Conservation (phyloP, 2,113 vertebrate species). For the Daubentonia madagascariensis region DNA sequence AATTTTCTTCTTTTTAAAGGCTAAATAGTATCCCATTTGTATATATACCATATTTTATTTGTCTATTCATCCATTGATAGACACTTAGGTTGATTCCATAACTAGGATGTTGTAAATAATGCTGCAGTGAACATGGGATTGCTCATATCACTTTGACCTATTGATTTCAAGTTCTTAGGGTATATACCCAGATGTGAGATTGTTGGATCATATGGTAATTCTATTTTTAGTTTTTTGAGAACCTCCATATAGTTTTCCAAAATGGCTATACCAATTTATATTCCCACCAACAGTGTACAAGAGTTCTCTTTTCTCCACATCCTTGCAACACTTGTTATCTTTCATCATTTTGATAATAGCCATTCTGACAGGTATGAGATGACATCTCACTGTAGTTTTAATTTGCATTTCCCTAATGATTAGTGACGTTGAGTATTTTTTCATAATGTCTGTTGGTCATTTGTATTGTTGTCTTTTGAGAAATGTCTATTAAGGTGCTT, state of each 20-base stretch:
- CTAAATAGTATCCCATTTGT: neutral
- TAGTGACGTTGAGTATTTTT: neutral
- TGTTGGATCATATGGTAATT: neutral
- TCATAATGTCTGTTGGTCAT: neutral
- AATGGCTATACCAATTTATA: neutral
- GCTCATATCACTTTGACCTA: neutral
- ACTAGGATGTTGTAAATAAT: neutral
- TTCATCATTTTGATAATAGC: neutral
- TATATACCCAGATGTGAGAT: neutral
- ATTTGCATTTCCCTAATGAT: neutral
- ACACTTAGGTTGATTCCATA: neutral
- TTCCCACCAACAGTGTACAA: neutral
- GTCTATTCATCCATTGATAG: neutral
- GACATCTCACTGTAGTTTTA: neutral
- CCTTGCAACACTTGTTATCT: neutral
- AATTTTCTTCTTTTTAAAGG: neutral
- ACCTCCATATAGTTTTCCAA: neutral
- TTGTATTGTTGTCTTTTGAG: neutral
- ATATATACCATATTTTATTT: neutral
- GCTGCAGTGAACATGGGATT: neutral
- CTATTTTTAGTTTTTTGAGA: neutral
- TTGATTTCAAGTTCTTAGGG: neutral
- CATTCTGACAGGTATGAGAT: neutral
- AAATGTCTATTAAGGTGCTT: neutral
- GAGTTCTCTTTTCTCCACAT: neutral